A percentile compares a stretch with the other conserved stretches of the same genome.
Conservation (phyloP, 2,888 invertebrate species). For the Allolobophora icterica region DNA sequence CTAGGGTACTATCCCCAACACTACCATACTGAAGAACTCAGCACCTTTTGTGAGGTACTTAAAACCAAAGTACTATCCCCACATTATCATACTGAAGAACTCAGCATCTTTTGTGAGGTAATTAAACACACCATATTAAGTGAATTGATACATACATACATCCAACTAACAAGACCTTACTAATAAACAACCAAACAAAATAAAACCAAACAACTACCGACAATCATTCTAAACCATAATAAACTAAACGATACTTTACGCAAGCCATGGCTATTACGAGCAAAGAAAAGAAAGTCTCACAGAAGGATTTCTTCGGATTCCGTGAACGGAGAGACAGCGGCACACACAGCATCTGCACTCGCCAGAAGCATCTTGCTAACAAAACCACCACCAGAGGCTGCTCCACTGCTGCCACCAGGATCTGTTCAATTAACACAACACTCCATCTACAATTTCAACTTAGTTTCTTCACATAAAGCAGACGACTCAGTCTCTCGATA, state of each 20-base stretch:
- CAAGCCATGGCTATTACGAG: neutral
- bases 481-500: neutral
- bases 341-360: conserved; percentile 93
- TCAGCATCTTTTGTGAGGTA: too few species aligned
- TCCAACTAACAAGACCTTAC: too few species aligned
- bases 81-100: too few species aligned
- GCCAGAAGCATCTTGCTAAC: conserved; percentile 93
- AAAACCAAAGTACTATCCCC: too few species aligned
- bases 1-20: neutral
- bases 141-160: too few species aligned
- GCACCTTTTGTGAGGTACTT: too few species aligned
- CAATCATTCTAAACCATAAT: neutral
- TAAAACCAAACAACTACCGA: neutral
- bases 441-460: neutral
- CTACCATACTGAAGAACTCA: too few species aligned
- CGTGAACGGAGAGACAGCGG: conserved; percentile 91
- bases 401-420: neutral
- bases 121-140: too few species aligned
- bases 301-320: conserved; percentile 67
- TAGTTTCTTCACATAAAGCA: neutral
- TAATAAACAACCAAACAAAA: neutral
- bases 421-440: neutral
- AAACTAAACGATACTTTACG: too few species aligned
- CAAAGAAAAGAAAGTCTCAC: conserved; percentile 36
- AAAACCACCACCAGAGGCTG: conserved; percentile 71